Base-by-base conservation (phyloP, 2,113 vertebrate genomes). In the Sphaerodactylus townsendi region DNA sequence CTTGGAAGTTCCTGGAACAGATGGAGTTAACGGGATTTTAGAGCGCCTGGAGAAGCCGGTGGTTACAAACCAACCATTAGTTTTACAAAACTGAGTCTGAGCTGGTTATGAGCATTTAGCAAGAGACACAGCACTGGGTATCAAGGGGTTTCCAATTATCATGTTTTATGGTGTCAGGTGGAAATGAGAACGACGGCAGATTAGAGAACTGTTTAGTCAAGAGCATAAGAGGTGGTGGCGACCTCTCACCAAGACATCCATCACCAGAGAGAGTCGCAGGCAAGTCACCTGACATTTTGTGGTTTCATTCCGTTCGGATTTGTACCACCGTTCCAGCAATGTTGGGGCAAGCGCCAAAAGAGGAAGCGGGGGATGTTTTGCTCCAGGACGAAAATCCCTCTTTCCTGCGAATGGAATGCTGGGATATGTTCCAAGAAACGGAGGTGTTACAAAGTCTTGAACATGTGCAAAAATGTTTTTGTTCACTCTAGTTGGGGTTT, bases 401-500 rank as follows among this genome's bases (percentile, higher is more conserved):
- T 2, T 53, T 91, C 14, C 25, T 88, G 23, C 1, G 2, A 50
- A 56, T 41, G 69, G 39, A 87, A 53, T 70, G 0, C 0, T 59
- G 81, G 81, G 69, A n/a, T 37, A 83, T n/a, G 77, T 68, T 65
- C 86, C 87, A 89, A 85, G 83, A 77, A 88, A 44, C 25, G 11
- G 4, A 3, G 1, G 39, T 46, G 83, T 83, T 87, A 85, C 68
- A 35, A 28, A 66, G 77, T 72, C 85, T 72, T 75, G 30, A 66
- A 73, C 68, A 50, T 33, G 66, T 37, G 10, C 75, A 84, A 0
- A 0, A 5, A n/a, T 76, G 73, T 85, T 93, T 92, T 77, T 89
- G 21, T 87, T 86, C 86, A 84, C 80, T 30, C 1, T 2, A 14
- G 77, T 25, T 21, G 2, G n/a, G n/a, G 23, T 33, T 86, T 70